Evolutionary conservation across 1,140 invertebrate genomes (phyloP).

Genomic region (Macrobrachium nipponense): DNA sequence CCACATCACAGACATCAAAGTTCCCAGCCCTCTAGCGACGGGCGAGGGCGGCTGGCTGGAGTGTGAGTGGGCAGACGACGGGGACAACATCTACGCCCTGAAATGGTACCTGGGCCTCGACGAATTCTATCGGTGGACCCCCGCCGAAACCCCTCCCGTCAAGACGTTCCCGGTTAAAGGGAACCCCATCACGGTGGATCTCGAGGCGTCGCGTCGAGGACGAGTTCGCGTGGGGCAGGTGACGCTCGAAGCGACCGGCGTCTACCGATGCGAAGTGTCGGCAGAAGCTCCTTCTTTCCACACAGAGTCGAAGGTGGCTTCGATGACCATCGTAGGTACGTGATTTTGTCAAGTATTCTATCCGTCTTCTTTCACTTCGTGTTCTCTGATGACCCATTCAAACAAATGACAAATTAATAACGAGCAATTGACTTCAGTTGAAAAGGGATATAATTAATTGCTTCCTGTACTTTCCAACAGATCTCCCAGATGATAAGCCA

Average conservation of each 20-base stretch:
- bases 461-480: neutral
- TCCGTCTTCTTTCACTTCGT: neutral
- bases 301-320: too few relatives aligned
- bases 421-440: too few relatives aligned
- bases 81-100: conserved; percentile 13
- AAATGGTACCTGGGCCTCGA: conserved; percentile 31
- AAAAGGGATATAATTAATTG: neutral
- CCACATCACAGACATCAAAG: conserved; percentile 2
- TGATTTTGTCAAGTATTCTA: neutral
- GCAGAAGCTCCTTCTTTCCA: too few relatives aligned
- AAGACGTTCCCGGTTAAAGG: too few relatives aligned
- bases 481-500: conserved; percentile 14
- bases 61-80: conserved; percentile 13
- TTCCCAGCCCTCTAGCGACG: neutral
- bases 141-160: neutral
- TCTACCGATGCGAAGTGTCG: too few relatives aligned
- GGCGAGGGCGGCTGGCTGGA: conserved; percentile 1
- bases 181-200: too few relatives aligned
- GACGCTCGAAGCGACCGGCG: too few relatives aligned
- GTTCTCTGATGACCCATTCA: neutral
- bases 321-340: too few relatives aligned
- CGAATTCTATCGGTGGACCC: neutral
- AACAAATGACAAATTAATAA: neutral
- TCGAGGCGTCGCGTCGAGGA: too few relatives aligned
- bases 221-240: too few relatives aligned